Evolutionary conservation across 2,797 vertebrate species (phyloP), one percentile per base, ranked within the genome.

Genomic region (Sebastolobus altivelis): DNA sequence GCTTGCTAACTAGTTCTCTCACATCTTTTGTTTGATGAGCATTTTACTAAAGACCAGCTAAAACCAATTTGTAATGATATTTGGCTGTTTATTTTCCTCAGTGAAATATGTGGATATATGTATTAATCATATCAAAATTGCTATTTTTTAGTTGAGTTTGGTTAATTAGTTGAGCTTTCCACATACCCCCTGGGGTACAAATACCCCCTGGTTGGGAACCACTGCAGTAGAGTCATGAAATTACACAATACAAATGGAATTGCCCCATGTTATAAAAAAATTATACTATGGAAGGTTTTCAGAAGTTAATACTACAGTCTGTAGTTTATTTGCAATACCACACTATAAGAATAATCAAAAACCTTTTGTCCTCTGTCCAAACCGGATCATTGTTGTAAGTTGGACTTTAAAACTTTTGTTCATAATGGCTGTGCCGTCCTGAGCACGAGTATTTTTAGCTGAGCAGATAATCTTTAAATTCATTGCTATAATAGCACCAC

Each of bases 361-460:
- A 43, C 40, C 16, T 43, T 43, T 43, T 43, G 14, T 43, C 40
- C 6, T 43, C 13, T 37, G 40, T 43, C 16, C 1, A 49, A 65
- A 46, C 27, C 27, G 29, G 33, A 70, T 78, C 2, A 18, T 37
- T 79, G 58, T 73, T 62, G 16, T 60, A 35, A 60, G 20, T 25
- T 73, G n/a, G 9, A 58, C 46, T 29, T 59, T 1, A 38, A 63
- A 63, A 16, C 6, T 25, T 60, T 58, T 27, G 8, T 16, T 18
- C 4, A 43, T 40, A 58, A 70, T 66, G 38, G 2, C n/a, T 38
- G 54, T 31, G 38, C 20, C 0, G 4, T 4, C 1, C 18, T 49
- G 43, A 46, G 43, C 18, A 20, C 46, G 18, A 0, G 52, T 70
- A 49, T 61, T 70, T 77, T 79, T 72, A 81, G 16, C 20, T 58